These are phyloP conservation scores for Lordiphosa stackelbergi DNA, from an alignment of 1,140 invertebrate species.

Conservation along the genomic window DNA sequence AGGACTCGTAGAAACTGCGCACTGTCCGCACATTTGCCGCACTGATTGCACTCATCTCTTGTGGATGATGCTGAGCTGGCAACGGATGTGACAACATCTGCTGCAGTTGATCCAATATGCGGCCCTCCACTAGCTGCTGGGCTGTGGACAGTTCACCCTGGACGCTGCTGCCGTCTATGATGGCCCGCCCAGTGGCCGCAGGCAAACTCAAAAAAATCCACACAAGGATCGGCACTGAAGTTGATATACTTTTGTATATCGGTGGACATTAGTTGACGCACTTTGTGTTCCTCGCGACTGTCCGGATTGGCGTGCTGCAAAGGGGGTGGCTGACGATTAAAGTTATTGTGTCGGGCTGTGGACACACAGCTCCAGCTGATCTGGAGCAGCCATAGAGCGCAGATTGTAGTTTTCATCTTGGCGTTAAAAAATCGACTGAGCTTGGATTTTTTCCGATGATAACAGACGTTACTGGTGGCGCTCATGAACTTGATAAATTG, in stretches of 20 bases:
- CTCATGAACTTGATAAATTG: conserved; percentile 58
- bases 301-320: conserved; percentile 16
- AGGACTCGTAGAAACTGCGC: conserved; percentile 89
- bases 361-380: not conserved
- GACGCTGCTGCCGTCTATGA: conserved; percentile 35
- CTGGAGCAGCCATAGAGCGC: conserved; percentile 10
- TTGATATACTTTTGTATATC: conserved; percentile 89
- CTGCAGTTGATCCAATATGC: conserved; percentile 40
- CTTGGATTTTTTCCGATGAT: not conserved
- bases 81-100: conserved; percentile 32
- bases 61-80: conserved; percentile 29
- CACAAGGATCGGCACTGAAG: conserved; percentile 85
- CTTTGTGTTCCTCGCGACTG: conserved; percentile 28
- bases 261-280: conserved; percentile 54
- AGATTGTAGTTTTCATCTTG: conserved; percentile 49
- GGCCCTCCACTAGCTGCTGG: conserved; percentile 35
- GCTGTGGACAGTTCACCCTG: conserved; percentile 33
- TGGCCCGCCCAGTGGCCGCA: conserved; percentile 79
- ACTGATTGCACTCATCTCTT: conserved; percentile 19
- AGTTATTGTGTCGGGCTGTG: conserved; percentile 15
- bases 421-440: conserved; percentile 50
- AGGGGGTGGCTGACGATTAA: conserved; percentile 2
- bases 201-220: conserved; percentile 88
- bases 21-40: conserved; percentile 80
- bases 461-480: conserved; percentile 17